Conservation (phyloP, 2,888 invertebrate species). For the Pimpla rufipes region DNA sequence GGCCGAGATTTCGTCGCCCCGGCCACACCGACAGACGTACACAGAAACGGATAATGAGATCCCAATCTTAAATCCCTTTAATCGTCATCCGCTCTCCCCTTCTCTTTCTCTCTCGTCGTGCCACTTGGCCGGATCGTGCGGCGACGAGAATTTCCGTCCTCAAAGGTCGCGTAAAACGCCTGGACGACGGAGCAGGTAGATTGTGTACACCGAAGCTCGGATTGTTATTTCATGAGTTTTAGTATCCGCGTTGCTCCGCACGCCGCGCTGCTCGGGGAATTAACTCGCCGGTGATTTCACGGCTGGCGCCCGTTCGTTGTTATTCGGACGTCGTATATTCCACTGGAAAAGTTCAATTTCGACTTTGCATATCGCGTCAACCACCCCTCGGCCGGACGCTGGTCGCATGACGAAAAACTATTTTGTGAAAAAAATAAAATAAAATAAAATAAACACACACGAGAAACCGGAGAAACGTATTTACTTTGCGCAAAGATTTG, state of each 20-base stretch:
- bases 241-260: neutral
- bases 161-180: slow-evolving; percentile 12
- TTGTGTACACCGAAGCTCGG: neutral
- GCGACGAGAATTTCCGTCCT: slow-evolving; percentile 55
- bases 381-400: neutral
- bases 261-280: neutral
- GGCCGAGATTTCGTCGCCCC: slow-evolving; percentile 55
- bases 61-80: slow-evolving; percentile 69
- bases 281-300: neutral
- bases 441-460: too few species aligned
- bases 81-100: slow-evolving; percentile 68
- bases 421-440: too few species aligned
- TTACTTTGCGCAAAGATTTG: too few species aligned
- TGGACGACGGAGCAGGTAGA: slow-evolving; percentile 5
- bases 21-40: slow-evolving; percentile 22
- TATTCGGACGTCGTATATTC: too few species aligned
- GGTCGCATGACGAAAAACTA: neutral
- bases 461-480: too few species aligned
- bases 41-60: slow-evolving; percentile 58
- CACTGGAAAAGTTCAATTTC: neutral
- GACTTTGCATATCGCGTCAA: neutral
- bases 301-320: neutral
- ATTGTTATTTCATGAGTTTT: slow-evolving; percentile 15
- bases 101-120: too few species aligned
- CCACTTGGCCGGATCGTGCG: slow-evolving; percentile 57